A percentile compares a stretch with the other conserved stretches of the same genome.
phyloP scores from a whole-genome alignment of 2,888 invertebrate genomes.

The Latheticus oryzae region DNA sequence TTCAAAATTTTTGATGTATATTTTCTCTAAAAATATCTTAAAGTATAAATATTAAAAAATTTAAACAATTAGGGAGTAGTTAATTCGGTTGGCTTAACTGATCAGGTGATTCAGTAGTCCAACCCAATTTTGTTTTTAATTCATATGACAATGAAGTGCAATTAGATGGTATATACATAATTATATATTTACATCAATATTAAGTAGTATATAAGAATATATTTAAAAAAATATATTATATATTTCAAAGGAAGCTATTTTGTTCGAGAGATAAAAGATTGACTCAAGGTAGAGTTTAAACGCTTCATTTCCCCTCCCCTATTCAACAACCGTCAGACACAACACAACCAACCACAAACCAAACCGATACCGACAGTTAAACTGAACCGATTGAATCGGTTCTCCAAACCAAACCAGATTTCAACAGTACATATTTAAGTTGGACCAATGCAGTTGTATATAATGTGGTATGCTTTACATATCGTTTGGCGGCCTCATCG shows the following conservation, averaged over 20 bases:
- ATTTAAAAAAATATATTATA: constrained; percentile 66
- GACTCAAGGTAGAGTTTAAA: constrained; percentile 68
- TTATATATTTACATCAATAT: constrained; percentile 71
- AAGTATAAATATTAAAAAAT: constrained; percentile 65
- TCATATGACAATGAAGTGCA: constrained; percentile 71
- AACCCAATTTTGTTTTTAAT: constrained; percentile 54
- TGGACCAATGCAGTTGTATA: constrained; percentile 63
- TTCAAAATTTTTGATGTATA: constrained; percentile 72
- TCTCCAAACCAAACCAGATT: constrained; percentile 64
- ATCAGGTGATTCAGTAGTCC: constrained; percentile 34
- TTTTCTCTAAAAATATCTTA: constrained; percentile 71
- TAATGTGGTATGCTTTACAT: constrained; percentile 63
- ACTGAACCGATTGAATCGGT: constrained; percentile 26
- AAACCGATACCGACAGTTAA: constrained; percentile 72
- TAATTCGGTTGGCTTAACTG: constrained; percentile 55
- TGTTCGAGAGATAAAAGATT: constrained; percentile 77
- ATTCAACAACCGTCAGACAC: constrained; percentile 65
- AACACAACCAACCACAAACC: constrained; percentile 67
- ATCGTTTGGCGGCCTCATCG: constrained; percentile 57
- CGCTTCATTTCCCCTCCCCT: constrained; percentile 64
- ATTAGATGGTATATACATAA: constrained; percentile 72
- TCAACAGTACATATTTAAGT: constrained; percentile 63
- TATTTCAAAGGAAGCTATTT: constrained; percentile 70
- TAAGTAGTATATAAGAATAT: constrained; percentile 67
- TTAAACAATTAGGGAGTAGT: constrained; percentile 66